Base-by-base conservation (phyloP, 2,797 vertebrate species). In the Enteromius mattozi region DNA sequence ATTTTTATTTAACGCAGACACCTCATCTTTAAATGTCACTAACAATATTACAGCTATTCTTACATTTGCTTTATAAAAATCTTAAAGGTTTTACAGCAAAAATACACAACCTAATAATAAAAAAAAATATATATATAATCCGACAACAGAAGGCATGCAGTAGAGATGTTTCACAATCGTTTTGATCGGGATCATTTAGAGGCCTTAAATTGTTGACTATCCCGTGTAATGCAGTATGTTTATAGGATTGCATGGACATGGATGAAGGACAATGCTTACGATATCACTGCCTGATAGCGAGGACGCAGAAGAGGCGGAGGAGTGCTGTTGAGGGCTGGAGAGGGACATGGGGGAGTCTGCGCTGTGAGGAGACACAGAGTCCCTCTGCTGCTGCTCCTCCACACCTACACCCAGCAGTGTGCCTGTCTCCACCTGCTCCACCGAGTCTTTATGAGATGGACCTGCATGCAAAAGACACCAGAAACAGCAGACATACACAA, bases 241-340 rank as follows among this genome's bases (percentile, higher is more conserved):
- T 40, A 40, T 40, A 40, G 13, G 7, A 21, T 21, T 51, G 47
- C 42, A 27, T n/a, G 14, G 14, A 40, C 56, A 63, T 10, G 33
- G 63, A n/a, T 21, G 56, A 42, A 59, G 59, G 9, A 16, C 24
- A 2, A 21, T 21, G 89, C 97, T 95, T 96, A 99, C 98, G 17
- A 99, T 97, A 91, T 99, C 98, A 76, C 98, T 99, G 87, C 98
- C 95, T 0, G 98, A 99, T 76, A 98, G 96, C 0, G 98, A 99
- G 19, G 97, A 98, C n/a, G 97, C 95, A 0, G 97, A 98, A 56
- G 98, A 99, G 6, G 97, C 95, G 0, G 98, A 98, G 0, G 98
- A 98, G 86, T 97, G 95, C 87, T 97, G 97, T 56, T 96, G 97
- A 33, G 97, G 96, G 86, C 95, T 96, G 88, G 96, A 93, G 91